Conservation (phyloP, 2,113 vertebrate species). For the Dromas ardeola region DNA sequence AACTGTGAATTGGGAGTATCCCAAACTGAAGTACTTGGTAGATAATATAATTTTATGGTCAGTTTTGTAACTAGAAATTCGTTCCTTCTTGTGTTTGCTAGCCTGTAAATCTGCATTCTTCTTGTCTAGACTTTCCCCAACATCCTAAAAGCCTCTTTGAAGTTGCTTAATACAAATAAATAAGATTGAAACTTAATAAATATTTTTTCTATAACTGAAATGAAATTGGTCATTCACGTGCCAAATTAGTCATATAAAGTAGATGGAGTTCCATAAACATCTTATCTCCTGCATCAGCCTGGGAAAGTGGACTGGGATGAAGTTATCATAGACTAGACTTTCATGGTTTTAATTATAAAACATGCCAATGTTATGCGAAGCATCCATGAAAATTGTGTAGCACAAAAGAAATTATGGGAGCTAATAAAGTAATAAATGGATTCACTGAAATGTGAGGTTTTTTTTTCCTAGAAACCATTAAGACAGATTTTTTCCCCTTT, state of each 20-base stretch:
- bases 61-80: constrained; percentile 49
- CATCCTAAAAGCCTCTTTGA: constrained; percentile 45
- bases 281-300: constrained; percentile 38
- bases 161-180: constrained; percentile 52
- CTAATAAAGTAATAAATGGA: constrained; percentile 15
- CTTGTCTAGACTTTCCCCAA: constrained; percentile 60
- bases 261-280: constrained; percentile 30
- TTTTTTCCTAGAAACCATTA: background rate
- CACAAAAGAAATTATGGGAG: background rate
- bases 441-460: background rate
- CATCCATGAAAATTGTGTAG: constrained; percentile 23
- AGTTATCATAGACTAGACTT: constrained; percentile 39
- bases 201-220: constrained; percentile 36
- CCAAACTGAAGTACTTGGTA: background rate
- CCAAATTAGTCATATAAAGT: constrained; percentile 35
- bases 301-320: constrained; percentile 26
- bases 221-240: background rate
- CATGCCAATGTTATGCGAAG: constrained; percentile 29
- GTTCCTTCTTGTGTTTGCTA: constrained; percentile 46
- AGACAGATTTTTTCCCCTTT: background rate
- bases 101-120: constrained; percentile 63
- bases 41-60: constrained; percentile 52
- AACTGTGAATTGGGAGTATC: background rate
- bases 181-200: constrained; percentile 43
- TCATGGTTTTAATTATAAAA: constrained; percentile 52